Conservation (phyloP, 2,888 invertebrate species). For the Horisme vitalbata region DNA sequence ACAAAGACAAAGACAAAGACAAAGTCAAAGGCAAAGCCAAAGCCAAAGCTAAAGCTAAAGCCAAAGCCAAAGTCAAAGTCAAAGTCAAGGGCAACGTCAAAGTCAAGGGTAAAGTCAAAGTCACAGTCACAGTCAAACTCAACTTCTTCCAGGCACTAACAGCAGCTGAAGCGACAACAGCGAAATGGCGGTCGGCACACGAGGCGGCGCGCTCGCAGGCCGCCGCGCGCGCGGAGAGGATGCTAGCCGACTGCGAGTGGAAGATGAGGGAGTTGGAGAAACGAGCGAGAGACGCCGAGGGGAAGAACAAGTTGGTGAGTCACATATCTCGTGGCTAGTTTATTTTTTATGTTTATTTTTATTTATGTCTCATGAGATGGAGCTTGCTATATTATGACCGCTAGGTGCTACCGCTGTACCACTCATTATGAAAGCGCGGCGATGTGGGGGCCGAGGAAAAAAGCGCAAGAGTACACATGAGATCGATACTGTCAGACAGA, state of each 20-base stretch:
- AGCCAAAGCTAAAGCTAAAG: background rate
- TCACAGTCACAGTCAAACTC: too few relatives aligned
- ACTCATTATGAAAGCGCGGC: too few relatives aligned
- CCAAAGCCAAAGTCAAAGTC: background rate
- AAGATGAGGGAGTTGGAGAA: constrained; percentile 90
- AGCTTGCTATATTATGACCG: too few relatives aligned
- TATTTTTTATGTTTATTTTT: too few relatives aligned
- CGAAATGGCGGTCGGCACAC: constrained; percentile 86
- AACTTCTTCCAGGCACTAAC: constrained; percentile 77
- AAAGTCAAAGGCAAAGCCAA: background rate
- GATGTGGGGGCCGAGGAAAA: too few relatives aligned
- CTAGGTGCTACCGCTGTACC: too few relatives aligned
- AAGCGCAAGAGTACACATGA: too few relatives aligned
- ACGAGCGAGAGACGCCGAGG: constrained; percentile 86
- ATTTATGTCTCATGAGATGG: too few relatives aligned
- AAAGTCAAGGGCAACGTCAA: background rate
- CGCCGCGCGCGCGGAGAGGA: constrained; percentile 87
- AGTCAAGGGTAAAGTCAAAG: background rate
- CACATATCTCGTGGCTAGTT: too few relatives aligned
- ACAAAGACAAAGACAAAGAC: too few relatives aligned
- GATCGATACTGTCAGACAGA: too few relatives aligned
- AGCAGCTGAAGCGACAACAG: constrained; percentile 80
- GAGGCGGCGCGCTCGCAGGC: constrained; percentile 86
- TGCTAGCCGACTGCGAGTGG: constrained; percentile 93
- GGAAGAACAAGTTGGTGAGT: constrained; percentile 65